Conservation (phyloP, 2,888 invertebrate genomes). For the Sminthurinus aureus region DNA sequence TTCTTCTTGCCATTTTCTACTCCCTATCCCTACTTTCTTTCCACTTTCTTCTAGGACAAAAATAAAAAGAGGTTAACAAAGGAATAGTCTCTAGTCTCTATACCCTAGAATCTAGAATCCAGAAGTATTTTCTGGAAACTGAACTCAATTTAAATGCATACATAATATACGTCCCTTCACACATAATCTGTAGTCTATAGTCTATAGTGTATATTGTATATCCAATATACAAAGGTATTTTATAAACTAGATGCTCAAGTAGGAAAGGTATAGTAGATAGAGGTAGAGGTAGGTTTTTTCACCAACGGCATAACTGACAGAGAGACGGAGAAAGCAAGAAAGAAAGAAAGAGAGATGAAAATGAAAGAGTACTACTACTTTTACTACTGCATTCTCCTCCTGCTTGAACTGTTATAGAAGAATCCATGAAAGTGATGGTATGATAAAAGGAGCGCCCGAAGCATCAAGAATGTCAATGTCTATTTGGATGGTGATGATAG, state of each 20-base stretch:
- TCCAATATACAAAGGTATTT: not conserved
- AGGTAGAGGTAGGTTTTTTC: not conserved
- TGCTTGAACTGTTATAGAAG: not conserved
- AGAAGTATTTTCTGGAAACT: no score
- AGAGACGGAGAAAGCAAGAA: not conserved
- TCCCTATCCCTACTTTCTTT: no score
- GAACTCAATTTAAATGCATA: not conserved
- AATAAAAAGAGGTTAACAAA: no score
- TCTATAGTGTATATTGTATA: not conserved
- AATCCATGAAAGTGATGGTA: slow-evolving; percentile 16
- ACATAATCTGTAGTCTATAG: not conserved
- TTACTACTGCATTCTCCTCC: not conserved
- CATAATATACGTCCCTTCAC: not conserved
- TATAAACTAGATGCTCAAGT: no score
- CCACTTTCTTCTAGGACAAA: no score
- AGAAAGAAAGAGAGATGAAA: not conserved
- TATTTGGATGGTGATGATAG: not conserved
- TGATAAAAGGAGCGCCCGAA: slow-evolving; percentile 9
- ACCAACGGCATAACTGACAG: not conserved
- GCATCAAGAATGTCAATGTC: slow-evolving; percentile 20
- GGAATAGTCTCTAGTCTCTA: no score
- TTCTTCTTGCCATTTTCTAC: no score
- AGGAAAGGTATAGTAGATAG: no score
- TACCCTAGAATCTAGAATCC: no score
- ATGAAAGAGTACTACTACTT: not conserved